Conservation (phyloP, 1,140 invertebrate species). For the Pseudomyrmex cubaensis region DNA sequence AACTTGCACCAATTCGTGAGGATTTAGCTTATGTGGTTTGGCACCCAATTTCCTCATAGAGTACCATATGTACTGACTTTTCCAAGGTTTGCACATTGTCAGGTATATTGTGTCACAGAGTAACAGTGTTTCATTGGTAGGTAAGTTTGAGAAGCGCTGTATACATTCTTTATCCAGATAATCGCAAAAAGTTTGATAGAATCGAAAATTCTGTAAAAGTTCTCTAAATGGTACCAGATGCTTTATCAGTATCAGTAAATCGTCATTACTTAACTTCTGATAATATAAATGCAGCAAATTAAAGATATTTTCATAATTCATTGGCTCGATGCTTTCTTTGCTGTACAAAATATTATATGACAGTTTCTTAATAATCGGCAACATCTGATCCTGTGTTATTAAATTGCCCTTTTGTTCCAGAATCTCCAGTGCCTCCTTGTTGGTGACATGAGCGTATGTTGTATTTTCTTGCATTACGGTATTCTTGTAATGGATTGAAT, state of each 20-base stretch:
- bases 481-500: conserved; percentile 7
- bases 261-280: conserved; percentile 9
- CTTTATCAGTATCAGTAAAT: neutral
- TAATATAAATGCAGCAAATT: conserved; percentile 48
- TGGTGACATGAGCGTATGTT: conserved; percentile 21
- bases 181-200: neutral
- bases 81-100: neutral
- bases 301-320: conserved; percentile 75
- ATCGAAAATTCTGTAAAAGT: accelerated
- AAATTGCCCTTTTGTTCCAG: conserved; percentile 30
- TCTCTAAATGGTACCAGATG: neutral
- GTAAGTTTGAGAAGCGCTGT: neutral
- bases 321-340: neutral
- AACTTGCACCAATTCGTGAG: conserved; percentile 85
- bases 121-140: neutral
- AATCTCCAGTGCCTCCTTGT: conserved; percentile 29
- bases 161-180: conserved; percentile 3
- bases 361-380: conserved; percentile 61
- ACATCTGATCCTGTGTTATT: conserved; percentile 31
- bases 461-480: conserved; percentile 10
- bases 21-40: conserved; percentile 82
- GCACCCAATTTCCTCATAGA: conserved; percentile 83
- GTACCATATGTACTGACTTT: conserved; percentile 79
- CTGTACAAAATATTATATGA: conserved; percentile 55
- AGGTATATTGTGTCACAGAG: conserved; percentile 41